Conservation (phyloP, 2,888 invertebrate genomes). For the Hedychridium roseum region DNA sequence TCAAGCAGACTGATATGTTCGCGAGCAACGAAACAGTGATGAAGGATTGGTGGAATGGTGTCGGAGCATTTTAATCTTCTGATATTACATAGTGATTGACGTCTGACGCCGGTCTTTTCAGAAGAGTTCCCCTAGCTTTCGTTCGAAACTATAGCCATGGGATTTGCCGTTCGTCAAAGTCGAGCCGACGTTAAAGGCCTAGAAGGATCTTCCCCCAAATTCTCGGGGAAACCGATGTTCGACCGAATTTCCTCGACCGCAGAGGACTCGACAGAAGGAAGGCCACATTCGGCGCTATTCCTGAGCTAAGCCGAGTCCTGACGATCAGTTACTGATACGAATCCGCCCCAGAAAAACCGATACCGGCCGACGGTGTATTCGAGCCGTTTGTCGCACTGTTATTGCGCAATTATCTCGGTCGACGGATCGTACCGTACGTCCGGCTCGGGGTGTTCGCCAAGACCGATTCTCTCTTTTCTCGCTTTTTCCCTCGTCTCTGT, state of each 20-base stretch:
- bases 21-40: too few relatives aligned
- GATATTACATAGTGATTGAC: constrained; percentile 54
- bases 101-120: constrained; percentile 33
- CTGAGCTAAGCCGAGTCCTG: too few relatives aligned
- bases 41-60: too few relatives aligned
- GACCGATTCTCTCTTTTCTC: constrained; percentile 15
- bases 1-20: too few relatives aligned
- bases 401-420: constrained; percentile 63
- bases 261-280: neutral
- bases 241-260: neutral
- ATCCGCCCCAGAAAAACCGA: constrained; percentile 22
- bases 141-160: constrained; percentile 13
- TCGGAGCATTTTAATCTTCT: constrained; percentile 47
- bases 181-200: constrained; percentile 17
- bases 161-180: constrained; percentile 30
- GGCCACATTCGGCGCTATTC: too few relatives aligned
- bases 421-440: constrained; percentile 56
- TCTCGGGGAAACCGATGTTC: constrained; percentile 1
- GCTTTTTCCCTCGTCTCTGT: constrained; percentile 24
- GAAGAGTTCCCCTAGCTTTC: constrained; percentile 22
- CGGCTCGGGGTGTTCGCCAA: constrained; percentile 39
- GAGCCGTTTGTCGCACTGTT: constrained; percentile 60
- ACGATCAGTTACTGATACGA: neutral
- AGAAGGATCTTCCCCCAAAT: constrained; percentile 18
- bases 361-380: constrained; percentile 48